Evolutionary conservation across 1,140 invertebrate species (phyloP).

Genomic region (Zaprionus davidi): DNA sequence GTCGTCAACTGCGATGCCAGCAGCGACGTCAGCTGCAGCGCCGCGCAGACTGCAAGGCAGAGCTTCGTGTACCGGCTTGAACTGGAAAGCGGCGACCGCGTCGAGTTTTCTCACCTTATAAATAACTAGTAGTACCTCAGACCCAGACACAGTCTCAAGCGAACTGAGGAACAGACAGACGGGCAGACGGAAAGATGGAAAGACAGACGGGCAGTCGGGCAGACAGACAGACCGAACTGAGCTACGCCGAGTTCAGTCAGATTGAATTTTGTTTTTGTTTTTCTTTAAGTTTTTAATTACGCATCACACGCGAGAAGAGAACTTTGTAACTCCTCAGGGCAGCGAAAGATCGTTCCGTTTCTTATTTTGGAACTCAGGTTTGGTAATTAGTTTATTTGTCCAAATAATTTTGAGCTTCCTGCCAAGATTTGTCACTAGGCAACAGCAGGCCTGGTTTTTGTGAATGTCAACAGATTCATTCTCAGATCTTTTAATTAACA

Average conservation of each 20-base stretch:
- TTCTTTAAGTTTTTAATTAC: conserved; percentile 22
- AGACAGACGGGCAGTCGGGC: neutral
- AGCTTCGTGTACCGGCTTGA: conserved; percentile 60
- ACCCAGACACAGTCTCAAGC: conserved; percentile 7
- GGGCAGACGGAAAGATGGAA: neutral
- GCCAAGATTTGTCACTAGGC: neutral
- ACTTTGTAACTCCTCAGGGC: conserved; percentile 5
- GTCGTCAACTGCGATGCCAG: conserved; percentile 9
- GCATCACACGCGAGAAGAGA: neutral
- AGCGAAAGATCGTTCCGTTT: neutral
- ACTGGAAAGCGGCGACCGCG: conserved; percentile 58
- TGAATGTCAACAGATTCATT: conserved; percentile 7
- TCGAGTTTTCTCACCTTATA: conserved; percentile 49
- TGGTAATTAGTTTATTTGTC: conserved; percentile 3
- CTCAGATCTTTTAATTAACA: conserved; percentile 3
- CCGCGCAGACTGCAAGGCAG: conserved; percentile 44
- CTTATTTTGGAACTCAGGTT: neutral
- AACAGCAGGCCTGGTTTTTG: neutral
- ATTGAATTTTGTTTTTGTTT: conserved; percentile 12
- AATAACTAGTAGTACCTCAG: conserved; percentile 17
- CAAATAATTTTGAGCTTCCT: neutral
- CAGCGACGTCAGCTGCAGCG: conserved; percentile 2
- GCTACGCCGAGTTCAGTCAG: neutral
- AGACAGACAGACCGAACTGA: neutral
- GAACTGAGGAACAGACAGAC: conserved; percentile 10